Conservation (phyloP, 2,113 vertebrate species). For the Barnardius zonarius region DNA sequence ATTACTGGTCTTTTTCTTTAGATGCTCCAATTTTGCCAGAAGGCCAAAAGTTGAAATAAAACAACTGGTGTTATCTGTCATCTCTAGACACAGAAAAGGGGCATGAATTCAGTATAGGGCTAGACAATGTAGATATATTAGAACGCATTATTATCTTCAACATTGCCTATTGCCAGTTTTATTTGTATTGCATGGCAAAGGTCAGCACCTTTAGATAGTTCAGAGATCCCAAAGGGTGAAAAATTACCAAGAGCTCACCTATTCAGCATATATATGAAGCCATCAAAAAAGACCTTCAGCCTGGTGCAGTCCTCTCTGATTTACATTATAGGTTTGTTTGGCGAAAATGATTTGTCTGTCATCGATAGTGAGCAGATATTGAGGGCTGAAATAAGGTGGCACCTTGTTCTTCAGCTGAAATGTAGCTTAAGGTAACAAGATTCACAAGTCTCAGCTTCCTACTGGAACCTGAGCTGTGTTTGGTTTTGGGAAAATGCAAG, state of each 20-base stretch:
- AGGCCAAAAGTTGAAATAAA: background rate
- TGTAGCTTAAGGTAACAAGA: background rate
- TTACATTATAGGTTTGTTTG: background rate
- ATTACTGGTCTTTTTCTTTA: conserved; percentile 1
- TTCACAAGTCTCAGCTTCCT: background rate
- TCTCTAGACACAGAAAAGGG: background rate
- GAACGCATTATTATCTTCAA: background rate
- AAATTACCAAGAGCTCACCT: background rate
- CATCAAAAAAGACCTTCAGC: background rate
- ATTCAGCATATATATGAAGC: background rate
- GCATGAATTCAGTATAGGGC: background rate
- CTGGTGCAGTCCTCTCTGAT: background rate
- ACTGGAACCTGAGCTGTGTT: background rate
- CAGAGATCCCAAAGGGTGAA: background rate
- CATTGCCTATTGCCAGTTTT: background rate
- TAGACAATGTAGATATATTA: background rate
- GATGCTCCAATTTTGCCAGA: background rate
- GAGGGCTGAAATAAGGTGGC: background rate
- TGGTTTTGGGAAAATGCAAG: background rate
- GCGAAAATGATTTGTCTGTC: background rate
- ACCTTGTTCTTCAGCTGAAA: background rate
- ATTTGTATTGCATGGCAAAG: conserved; percentile 15
- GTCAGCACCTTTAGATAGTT: conserved; percentile 9
- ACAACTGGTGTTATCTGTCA: background rate
- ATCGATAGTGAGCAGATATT: background rate